These are phyloP conservation scores for Argyresthia goedartella DNA, from an alignment of 2,888 invertebrate species.

Conservation along the genomic window DNA sequence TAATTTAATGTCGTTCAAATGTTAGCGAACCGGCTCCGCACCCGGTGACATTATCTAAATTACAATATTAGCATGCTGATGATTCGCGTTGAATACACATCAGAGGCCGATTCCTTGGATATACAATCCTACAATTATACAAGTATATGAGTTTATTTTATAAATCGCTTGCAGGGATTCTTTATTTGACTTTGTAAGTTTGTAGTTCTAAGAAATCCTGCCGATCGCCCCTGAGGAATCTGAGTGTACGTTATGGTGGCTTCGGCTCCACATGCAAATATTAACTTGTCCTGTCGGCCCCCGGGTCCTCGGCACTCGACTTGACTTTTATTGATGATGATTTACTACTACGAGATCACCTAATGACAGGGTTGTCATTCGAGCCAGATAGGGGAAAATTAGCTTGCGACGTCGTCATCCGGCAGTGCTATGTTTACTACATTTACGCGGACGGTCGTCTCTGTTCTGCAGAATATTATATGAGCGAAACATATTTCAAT, in stretches of 20 bases:
- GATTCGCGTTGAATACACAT: conserved; percentile 38
- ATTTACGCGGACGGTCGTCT: background rate
- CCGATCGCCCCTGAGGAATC: too few species aligned
- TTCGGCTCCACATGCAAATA: conserved; percentile 22
- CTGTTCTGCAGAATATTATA: too few species aligned
- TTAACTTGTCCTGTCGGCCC: background rate
- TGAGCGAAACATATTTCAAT: too few species aligned
- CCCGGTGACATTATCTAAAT: conserved; percentile 40
- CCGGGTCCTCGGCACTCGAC: background rate
- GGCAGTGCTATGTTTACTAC: background rate
- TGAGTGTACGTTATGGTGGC: background rate
- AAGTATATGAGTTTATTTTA: too few species aligned
- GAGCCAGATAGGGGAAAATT: background rate
- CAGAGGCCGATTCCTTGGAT: conserved; percentile 12
- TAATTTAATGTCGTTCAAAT: background rate
- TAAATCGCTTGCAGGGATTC: too few species aligned
- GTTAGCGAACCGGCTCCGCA: conserved; percentile 24
- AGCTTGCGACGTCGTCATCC: background rate
- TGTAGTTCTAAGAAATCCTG: too few species aligned
- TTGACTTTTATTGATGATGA: conserved; percentile 11
- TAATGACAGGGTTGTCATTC: conserved; percentile 1
- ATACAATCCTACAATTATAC: too few species aligned
- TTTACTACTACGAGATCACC: background rate
- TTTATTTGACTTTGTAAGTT: too few species aligned
- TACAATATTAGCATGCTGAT: conserved; percentile 46